Evolutionary conservation across 2,888 invertebrate genomes (phyloP).

Genomic region (Drosophila anceps): DNA sequence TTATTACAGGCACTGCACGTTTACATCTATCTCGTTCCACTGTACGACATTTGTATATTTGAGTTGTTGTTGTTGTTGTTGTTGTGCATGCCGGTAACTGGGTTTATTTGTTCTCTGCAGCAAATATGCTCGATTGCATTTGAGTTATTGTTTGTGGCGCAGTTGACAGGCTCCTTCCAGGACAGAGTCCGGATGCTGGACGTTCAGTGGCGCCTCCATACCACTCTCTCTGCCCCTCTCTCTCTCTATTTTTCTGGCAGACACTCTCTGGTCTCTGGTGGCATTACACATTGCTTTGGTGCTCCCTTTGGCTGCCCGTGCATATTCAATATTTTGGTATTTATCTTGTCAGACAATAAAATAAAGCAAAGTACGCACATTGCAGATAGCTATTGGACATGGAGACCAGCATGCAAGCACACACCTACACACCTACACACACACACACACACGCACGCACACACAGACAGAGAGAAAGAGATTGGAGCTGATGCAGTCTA

Average conservation of each 20-base stretch:
- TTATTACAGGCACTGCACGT: too few relatives aligned
- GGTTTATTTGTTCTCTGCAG: constrained; percentile 67
- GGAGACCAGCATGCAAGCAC: constrained; percentile 14
- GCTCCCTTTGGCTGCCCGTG: constrained; percentile 39
- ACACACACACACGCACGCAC: neutral
- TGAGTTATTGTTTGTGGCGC: constrained; percentile 74
- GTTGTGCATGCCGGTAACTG: constrained; percentile 43
- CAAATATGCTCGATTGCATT: constrained; percentile 80
- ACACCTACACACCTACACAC: constrained; percentile 3
- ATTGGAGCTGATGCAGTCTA: constrained; percentile 14
- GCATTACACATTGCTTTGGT: constrained; percentile 12
- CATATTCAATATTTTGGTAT: constrained; percentile 80
- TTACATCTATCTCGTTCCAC: constrained; percentile 27
- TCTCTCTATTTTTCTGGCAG: neutral
- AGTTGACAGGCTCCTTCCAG: constrained; percentile 46
- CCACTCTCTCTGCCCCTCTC: neutral
- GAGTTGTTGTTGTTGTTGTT: constrained; percentile 9
- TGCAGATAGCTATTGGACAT: constrained; percentile 35
- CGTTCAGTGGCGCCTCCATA: constrained; percentile 13
- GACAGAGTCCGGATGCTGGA: constrained; percentile 25
- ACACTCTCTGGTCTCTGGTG: constrained; percentile 3
- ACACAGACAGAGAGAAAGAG: neutral
- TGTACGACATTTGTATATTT: constrained; percentile 36
- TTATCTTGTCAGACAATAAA: constrained; percentile 82
- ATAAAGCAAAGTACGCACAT: constrained; percentile 76